Conservation (phyloP, 1,140 invertebrate genomes). For the Leptinotarsa undecemlineata region DNA sequence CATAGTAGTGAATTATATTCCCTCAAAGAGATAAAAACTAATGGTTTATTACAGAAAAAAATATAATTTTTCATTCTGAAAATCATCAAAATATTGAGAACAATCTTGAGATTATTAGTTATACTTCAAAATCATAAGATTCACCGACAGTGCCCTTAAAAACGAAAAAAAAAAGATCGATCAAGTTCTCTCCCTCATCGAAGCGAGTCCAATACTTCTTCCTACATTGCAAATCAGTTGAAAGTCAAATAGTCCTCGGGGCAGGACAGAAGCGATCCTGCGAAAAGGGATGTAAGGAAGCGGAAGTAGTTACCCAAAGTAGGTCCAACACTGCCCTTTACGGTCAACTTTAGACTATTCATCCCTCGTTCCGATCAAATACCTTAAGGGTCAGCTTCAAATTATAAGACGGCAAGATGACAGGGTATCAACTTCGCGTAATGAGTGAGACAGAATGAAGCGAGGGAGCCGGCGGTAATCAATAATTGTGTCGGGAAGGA, state of each 20-base stretch:
- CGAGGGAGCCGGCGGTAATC: too few species aligned
- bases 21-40: too few species aligned
- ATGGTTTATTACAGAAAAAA: too few species aligned
- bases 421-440: constrained; percentile 11
- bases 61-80: too few species aligned
- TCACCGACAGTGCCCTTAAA: too few species aligned
- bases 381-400: constrained; percentile 28
- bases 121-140: too few species aligned
- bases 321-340: constrained; percentile 30
- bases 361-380: constrained; percentile 29
- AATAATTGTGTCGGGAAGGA: too few species aligned
- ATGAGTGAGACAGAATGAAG: neutral
- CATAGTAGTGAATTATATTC: too few species aligned
- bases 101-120: too few species aligned
- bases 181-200: neutral
- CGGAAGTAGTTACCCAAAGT: constrained; percentile 28
- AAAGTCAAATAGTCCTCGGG: constrained; percentile 10
- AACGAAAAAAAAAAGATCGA: too few species aligned
- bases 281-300: constrained; percentile 27
- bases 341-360: constrained; percentile 28
- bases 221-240: constrained; percentile 19
- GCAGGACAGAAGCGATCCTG: constrained; percentile 8
- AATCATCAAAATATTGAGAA: too few species aligned
- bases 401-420: constrained; percentile 28
- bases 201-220: constrained; percentile 7